These are phyloP conservation scores for Meriones psammophilus DNA, from an alignment of 2,797 vertebrate genomes.

Conservation along the genomic window DNA sequence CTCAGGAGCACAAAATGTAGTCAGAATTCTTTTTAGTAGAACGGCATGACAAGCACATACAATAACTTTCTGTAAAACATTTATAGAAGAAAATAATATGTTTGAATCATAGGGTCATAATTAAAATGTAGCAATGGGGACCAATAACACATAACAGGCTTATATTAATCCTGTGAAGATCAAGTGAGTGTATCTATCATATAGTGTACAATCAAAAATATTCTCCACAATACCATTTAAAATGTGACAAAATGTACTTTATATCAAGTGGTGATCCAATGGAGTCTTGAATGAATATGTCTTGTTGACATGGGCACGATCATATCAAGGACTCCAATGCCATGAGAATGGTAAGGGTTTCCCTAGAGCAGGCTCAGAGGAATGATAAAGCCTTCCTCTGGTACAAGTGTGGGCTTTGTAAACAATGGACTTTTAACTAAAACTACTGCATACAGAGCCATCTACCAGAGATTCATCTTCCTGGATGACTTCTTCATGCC, in stretches of 20 bases:
- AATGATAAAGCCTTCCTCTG: not conserved
- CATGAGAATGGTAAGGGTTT: not conserved
- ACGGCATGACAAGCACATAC: not conserved
- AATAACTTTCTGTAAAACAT: not conserved
- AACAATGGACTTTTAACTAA: not conserved
- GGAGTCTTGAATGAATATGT: not conserved
- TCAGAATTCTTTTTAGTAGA: slow-evolving; percentile 23
- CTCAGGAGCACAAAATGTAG: not conserved
- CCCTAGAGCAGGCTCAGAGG: not conserved
- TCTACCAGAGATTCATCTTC: not conserved
- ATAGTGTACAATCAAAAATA: not conserved
- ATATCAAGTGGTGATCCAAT: not conserved
- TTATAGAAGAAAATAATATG: not conserved
- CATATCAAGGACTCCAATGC: not conserved
- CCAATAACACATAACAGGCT: not conserved
- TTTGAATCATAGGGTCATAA: not conserved
- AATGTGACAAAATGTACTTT: not conserved
- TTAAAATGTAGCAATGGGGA: not conserved
- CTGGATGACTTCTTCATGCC: not conserved
- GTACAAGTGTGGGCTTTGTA: not conserved
- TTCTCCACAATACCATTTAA: not conserved
- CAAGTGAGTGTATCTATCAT: not conserved
- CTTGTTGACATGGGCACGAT: not conserved
- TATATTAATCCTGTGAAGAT: not conserved
- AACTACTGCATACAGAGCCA: not conserved